Percentiles rank a stretch among this genome's conserved stretches.
Conservation (phyloP, 2,797 vertebrate genomes). For the Cyprinodon diabolis region DNA sequence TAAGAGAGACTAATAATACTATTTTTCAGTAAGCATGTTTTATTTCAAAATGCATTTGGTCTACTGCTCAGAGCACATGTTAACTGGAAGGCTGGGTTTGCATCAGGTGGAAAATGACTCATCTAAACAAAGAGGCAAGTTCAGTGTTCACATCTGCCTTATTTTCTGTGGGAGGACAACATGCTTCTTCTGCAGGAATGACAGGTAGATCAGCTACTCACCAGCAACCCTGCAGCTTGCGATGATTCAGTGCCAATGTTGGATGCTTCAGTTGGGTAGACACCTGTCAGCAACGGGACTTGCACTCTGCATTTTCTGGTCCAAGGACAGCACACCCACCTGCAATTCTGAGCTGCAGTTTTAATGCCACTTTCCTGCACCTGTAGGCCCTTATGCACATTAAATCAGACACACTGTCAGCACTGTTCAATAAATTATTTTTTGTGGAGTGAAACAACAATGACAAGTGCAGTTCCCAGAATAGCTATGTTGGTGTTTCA, state of each 20-base stretch:
- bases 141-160: slow-evolving; percentile 35
- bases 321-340: slow-evolving; percentile 51
- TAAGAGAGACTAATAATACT: slow-evolving; percentile 3
- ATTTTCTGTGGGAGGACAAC: slow-evolving; percentile 27
- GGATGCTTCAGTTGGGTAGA: slow-evolving; percentile 33
- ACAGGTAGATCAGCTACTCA: slow-evolving; percentile 38
- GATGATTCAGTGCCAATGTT: slow-evolving; percentile 44
- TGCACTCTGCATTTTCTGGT: slow-evolving; percentile 42
- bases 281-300: slow-evolving; percentile 39
- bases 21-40: slow-evolving; percentile 2
- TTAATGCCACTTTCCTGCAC: slow-evolving; percentile 38
- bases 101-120: slow-evolving; percentile 28
- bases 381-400: slow-evolving; percentile 38
- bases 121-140: slow-evolving; percentile 18
- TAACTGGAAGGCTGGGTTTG: slow-evolving; percentile 17
- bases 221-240: slow-evolving; percentile 36
- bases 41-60: slow-evolving; percentile 8
- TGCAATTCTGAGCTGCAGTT: slow-evolving; percentile 48
- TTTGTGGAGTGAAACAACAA: slow-evolving; percentile 28
- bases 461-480: slow-evolving; percentile 18
- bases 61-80: slow-evolving; percentile 1
- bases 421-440: slow-evolving; percentile 46
- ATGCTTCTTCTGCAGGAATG: slow-evolving; percentile 35
- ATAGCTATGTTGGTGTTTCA: slow-evolving; percentile 8
- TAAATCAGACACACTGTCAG: slow-evolving; percentile 51